Percentiles rank a stretch among this genome's conserved stretches.
phyloP scores from a whole-genome alignment of 2,888 invertebrate species.

The Ischnus inquisitorius region DNA sequence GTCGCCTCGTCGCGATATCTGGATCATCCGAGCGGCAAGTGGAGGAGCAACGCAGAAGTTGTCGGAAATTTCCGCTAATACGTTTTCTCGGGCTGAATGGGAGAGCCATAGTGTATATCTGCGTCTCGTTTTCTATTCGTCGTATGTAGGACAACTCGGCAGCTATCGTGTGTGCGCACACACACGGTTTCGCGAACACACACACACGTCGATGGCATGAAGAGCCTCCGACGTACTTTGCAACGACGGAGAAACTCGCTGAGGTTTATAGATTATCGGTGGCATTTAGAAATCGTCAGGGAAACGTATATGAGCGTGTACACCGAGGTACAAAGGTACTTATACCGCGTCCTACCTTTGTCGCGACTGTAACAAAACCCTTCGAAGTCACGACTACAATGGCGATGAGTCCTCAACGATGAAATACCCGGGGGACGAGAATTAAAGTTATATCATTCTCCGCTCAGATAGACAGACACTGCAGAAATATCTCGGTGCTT shows the following conservation, averaged over 20 bases:
- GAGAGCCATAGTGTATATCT: slow-evolving; percentile 52
- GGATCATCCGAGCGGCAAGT: slow-evolving; percentile 53
- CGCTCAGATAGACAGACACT: background rate
- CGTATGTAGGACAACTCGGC: slow-evolving; percentile 53
- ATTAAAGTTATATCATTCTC: background rate
- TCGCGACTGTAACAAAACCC: background rate
- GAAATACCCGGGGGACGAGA: background rate
- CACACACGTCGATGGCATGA: slow-evolving; percentile 4
- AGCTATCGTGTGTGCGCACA: background rate
- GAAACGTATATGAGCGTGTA: background rate
- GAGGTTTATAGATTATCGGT: slow-evolving; percentile 57
- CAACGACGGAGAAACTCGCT: slow-evolving; percentile 32
- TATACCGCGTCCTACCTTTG: background rate
- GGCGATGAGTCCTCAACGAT: background rate
- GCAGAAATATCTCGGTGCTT: background rate
- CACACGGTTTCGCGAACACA: background rate
- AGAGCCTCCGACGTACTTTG: slow-evolving; percentile 6
- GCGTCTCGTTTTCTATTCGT: slow-evolving; percentile 54
- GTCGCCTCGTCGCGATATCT: slow-evolving; percentile 48
- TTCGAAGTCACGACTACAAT: background rate
- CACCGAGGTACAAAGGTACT: no score
- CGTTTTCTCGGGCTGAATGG: slow-evolving; percentile 65
- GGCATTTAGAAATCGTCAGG: slow-evolving; percentile 48
- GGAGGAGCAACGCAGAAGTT: slow-evolving; percentile 53
- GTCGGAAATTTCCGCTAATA: slow-evolving; percentile 69